These are phyloP conservation scores for Myrmecophaga tridactyla DNA, from an alignment of 2,113 vertebrate genomes.

Conservation along the genomic window DNA sequence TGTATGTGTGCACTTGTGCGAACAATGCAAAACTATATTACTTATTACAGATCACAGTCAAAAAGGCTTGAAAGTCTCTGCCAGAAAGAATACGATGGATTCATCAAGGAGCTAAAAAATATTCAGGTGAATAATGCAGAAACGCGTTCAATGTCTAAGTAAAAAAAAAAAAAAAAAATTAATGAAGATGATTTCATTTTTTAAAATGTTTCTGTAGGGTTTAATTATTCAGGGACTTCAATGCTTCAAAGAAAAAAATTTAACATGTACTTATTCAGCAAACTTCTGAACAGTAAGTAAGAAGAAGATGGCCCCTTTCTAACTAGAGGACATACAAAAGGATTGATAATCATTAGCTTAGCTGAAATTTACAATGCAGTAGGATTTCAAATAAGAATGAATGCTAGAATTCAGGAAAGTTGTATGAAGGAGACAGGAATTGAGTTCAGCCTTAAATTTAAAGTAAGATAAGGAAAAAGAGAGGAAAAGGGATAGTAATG, in stretches of 20 bases:
- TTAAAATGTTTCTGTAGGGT: constrained; percentile 40
- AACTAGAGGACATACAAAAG: constrained; percentile 5
- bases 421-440: neutral
- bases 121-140: constrained; percentile 46
- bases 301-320: constrained; percentile 6
- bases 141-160: constrained; percentile 51
- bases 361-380: neutral
- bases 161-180: constrained; percentile 34
- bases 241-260: constrained; percentile 64
- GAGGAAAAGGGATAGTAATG: neutral
- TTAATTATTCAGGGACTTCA: constrained; percentile 63
- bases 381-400: constrained; percentile 32
- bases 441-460: neutral
- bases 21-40: neutral
- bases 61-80: constrained; percentile 17
- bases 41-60: constrained; percentile 46
- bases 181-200: constrained; percentile 57
- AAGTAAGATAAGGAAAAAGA: neutral
- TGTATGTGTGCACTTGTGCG: neutral
- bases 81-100: constrained; percentile 23
- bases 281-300: constrained; percentile 24
- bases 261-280: constrained; percentile 64
- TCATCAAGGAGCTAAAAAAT: constrained; percentile 25
- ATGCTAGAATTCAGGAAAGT: neutral
- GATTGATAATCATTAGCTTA: neutral